phyloP scores from a whole-genome alignment of 2,888 invertebrate genomes.

The Dolomedes plantarius region DNA sequence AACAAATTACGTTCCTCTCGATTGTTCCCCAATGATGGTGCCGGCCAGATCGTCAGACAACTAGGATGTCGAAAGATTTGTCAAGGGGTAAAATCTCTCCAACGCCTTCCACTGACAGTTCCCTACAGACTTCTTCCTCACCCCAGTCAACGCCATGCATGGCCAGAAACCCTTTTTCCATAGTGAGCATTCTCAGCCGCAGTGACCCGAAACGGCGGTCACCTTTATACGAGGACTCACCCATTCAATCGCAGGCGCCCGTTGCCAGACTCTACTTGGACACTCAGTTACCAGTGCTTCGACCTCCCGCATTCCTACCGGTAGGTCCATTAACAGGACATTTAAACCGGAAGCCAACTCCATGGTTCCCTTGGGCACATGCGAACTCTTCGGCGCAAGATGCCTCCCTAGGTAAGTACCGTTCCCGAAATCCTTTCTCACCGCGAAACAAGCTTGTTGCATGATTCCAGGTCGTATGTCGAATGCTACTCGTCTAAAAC shows the following conservation, averaged over 20 bases:
- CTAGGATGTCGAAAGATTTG: constrained; percentile 57
- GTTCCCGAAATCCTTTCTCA: neutral
- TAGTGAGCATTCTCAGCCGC: constrained; percentile 62
- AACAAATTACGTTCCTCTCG: neutral
- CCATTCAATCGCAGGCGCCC: constrained; percentile 31
- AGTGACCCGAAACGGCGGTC: constrained; percentile 68
- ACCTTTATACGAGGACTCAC: constrained; percentile 44
- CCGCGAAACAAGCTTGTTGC: no score
- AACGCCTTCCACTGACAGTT: constrained; percentile 61
- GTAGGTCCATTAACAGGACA: constrained; percentile 62
- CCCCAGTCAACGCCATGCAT: constrained; percentile 53
- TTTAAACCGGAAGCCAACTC: constrained; percentile 72
- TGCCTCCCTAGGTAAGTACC: constrained; percentile 45
- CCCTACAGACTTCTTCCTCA: constrained; percentile 64
- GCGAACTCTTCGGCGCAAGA: constrained; percentile 63
- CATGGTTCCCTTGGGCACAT: constrained; percentile 74
- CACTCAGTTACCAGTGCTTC: constrained; percentile 54
- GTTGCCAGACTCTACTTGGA: constrained; percentile 62
- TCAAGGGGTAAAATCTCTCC: constrained; percentile 61
- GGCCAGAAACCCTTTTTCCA: constrained; percentile 67
- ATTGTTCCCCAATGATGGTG: neutral
- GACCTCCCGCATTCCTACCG: constrained; percentile 68
- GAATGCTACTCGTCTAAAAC: no score
- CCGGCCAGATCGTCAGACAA: neutral
- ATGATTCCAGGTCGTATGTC: no score